Evolutionary conservation across 2,797 vertebrate genomes (phyloP).

Genomic region (Petrocephalus schoutedeni): DNA sequence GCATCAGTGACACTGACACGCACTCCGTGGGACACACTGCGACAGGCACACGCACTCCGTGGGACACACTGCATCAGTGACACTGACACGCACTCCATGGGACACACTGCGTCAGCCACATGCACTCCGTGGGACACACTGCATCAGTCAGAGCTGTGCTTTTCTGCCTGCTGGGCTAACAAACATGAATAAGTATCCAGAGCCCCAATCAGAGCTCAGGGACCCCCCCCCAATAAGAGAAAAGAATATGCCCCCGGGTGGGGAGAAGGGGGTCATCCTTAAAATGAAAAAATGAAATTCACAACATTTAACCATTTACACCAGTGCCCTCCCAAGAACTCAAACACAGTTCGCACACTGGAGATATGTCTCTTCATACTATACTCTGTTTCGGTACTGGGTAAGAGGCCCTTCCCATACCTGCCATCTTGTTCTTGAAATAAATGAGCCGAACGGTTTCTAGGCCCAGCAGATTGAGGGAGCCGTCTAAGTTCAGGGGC

Average conservation of each 20-base stretch:
- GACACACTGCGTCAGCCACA: no score
- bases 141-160: neutral
- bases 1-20: no score
- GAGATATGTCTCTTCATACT: neutral
- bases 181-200: neutral
- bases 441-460: constrained; percentile 94
- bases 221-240: neutral
- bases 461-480: constrained; percentile 88
- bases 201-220: neutral
- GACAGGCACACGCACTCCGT: no score
- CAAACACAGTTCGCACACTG: neutral
- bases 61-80: no score
- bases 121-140: no score
- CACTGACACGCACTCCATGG: no score
- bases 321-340: neutral
- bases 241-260: neutral
- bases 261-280: neutral
- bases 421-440: constrained; percentile 98
- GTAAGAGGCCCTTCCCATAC: constrained; percentile 56
- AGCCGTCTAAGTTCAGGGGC: constrained; percentile 90
- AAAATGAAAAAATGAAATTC: neutral
- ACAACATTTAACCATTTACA: neutral
- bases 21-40: no score
- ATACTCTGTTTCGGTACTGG: neutral
- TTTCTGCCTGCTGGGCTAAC: neutral